A percentile compares a stretch with the other conserved stretches of the same genome.
Conservation (phyloP, 2,113 vertebrate genomes). For the Oenanthe melanoleuca region DNA sequence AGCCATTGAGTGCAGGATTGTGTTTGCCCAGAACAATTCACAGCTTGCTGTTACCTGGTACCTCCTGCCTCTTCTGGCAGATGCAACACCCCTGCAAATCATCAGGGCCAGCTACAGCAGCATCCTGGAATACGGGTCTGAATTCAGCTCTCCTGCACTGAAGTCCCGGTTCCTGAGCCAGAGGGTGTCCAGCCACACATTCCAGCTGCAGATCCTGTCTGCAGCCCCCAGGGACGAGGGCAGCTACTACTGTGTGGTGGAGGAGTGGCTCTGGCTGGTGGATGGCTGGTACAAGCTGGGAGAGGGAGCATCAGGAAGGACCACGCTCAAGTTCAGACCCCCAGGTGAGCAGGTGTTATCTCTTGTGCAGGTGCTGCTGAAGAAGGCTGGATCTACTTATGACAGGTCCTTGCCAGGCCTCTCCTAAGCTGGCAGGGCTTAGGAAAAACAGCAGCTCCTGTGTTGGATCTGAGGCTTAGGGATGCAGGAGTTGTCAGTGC, state of each 20-base stretch:
- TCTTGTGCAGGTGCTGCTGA: background rate
- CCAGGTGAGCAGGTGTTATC: slow-evolving; percentile 55
- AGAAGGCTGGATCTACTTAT: background rate
- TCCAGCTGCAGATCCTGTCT: slow-evolving; percentile 72
- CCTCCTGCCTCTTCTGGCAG: background rate
- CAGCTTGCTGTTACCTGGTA: slow-evolving; percentile 65
- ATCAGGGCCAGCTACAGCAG: slow-evolving; percentile 24
- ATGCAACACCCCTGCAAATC: slow-evolving; percentile 20
- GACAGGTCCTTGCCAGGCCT: background rate
- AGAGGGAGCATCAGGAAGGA: slow-evolving; percentile 46
- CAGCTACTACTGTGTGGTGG: slow-evolving; percentile 79
- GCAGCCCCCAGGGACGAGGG: slow-evolving; percentile 55
- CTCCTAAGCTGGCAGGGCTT: background rate
- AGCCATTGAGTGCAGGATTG: slow-evolving; percentile 43
- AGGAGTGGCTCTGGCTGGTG: slow-evolving; percentile 79
- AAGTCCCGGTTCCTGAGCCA: slow-evolving; percentile 65
- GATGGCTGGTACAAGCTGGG: slow-evolving; percentile 53
- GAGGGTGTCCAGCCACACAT: slow-evolving; percentile 53
- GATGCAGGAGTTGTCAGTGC: slow-evolving; percentile 35
- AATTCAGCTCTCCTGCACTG: slow-evolving; percentile 18
- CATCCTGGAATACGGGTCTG: slow-evolving; percentile 34
- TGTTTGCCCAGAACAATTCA: slow-evolving; percentile 13
- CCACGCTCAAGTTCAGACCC: slow-evolving; percentile 45
- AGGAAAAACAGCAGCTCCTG: background rate
- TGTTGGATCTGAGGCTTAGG: background rate